These are phyloP conservation scores for Zhengitettix transpicula DNA, from an alignment of 2,888 invertebrate genomes.

Conservation along the genomic window DNA sequence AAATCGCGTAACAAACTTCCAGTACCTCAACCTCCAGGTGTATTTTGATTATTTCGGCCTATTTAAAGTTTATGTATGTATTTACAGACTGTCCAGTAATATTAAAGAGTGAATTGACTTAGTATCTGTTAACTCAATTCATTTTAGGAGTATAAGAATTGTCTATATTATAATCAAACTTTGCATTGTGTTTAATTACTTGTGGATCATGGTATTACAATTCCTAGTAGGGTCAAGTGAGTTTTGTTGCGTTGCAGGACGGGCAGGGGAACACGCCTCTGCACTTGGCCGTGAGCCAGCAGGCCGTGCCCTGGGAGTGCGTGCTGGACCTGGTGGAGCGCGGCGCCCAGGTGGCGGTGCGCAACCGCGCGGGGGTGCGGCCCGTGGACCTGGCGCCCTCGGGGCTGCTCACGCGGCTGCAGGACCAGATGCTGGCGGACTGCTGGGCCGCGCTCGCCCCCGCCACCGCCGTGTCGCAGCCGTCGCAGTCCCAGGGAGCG, in stretches of 20 bases:
- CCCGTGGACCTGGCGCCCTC: conserved; percentile 33
- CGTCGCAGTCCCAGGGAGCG: neutral
- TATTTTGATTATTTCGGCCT: too few relatives aligned
- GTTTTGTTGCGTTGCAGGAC: conserved; percentile 24
- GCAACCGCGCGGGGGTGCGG: conserved; percentile 31
- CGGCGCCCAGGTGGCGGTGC: conserved; percentile 28
- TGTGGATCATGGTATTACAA: too few relatives aligned
- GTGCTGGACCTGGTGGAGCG: conserved; percentile 31
- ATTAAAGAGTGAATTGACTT: too few relatives aligned
- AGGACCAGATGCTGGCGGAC: conserved; percentile 30
- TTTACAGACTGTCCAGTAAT: too few relatives aligned
- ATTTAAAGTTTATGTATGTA: too few relatives aligned
- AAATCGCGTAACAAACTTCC: too few relatives aligned
- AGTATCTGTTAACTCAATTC: too few relatives aligned
- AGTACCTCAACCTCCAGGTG: too few relatives aligned
- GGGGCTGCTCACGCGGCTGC: conserved; percentile 27
- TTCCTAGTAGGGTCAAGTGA: neutral
- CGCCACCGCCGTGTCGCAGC: neutral
- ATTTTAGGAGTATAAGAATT: too few relatives aligned
- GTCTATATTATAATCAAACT: too few relatives aligned
- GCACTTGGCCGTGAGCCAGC: conserved; percentile 35
- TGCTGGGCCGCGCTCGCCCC: conserved; percentile 20
- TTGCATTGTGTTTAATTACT: too few relatives aligned
- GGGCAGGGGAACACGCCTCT: conserved; percentile 37
- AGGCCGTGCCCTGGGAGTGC: conserved; percentile 34